phyloP scores from a whole-genome alignment of 2,113 vertebrate species.

The Actinemys pallida region DNA sequence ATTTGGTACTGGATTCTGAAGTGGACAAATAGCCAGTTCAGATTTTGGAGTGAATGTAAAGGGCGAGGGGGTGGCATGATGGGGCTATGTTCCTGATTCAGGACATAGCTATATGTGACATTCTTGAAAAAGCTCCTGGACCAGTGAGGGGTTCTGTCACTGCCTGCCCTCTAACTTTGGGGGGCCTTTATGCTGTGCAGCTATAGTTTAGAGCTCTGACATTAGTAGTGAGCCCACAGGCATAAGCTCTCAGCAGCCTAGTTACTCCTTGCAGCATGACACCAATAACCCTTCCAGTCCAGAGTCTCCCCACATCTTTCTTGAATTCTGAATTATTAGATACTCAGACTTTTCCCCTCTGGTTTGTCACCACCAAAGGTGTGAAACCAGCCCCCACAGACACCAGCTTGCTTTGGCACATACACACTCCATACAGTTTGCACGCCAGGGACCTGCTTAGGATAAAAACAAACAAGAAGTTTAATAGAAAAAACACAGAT shows the following conservation, averaged over 20 bases:
- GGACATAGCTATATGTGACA: neutral
- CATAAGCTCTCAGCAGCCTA: neutral
- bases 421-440: neutral
- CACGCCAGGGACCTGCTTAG: too few relatives aligned
- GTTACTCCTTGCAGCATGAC: neutral
- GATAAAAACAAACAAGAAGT: too few relatives aligned
- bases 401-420: neutral
- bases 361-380: neutral
- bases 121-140: neutral
- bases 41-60: neutral
- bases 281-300: neutral
- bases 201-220: neutral
- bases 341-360: neutral
- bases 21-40: neutral
- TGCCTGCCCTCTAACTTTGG: neutral
- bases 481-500: neutral
- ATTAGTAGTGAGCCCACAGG: neutral
- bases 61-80: neutral
- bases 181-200: neutral
- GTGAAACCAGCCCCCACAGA: neutral
- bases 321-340: neutral
- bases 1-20: neutral
- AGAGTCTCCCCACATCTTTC: neutral
- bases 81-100: neutral
- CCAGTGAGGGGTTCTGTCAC: neutral